Evolutionary conservation across 2,888 invertebrate genomes (phyloP).

Genomic region (Dryobota labecula): DNA sequence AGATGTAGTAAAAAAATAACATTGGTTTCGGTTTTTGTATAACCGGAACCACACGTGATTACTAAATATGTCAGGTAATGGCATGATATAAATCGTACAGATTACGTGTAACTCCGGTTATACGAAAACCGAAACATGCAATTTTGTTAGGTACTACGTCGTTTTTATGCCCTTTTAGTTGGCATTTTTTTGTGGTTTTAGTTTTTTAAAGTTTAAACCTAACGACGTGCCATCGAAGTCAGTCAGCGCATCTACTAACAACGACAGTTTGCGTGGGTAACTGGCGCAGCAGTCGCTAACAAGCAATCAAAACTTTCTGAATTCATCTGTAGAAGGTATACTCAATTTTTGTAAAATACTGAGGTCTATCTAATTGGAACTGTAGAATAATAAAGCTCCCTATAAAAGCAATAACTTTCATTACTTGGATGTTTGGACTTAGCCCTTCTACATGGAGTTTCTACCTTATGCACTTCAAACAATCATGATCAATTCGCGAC

Average conservation of each 20-base stretch:
- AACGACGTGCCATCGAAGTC: not conserved
- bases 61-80: not conserved
- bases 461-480: constrained; percentile 13
- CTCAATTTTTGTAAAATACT: not conserved
- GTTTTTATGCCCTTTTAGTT: not conserved
- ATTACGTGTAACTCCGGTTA: not conserved
- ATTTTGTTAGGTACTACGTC: not conserved
- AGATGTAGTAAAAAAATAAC: not conserved
- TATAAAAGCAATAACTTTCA: not conserved
- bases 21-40: not conserved
- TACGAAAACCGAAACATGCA: not conserved
- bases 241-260: constrained; percentile 4
- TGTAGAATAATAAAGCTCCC: not conserved
- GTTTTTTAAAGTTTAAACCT: not conserved
- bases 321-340: not conserved
- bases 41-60: not conserved
- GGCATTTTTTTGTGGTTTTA: too few species aligned
- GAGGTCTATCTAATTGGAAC: not conserved
- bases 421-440: not conserved
- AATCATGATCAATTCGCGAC: constrained; percentile 43
- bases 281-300: constrained; percentile 20
- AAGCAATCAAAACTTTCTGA: constrained; percentile 32
- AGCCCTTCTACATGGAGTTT: not conserved
- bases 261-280: constrained; percentile 25
- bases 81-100: not conserved